Base-by-base conservation (phyloP, 2,888 invertebrate species). In the Lysandra coridon region DNA sequence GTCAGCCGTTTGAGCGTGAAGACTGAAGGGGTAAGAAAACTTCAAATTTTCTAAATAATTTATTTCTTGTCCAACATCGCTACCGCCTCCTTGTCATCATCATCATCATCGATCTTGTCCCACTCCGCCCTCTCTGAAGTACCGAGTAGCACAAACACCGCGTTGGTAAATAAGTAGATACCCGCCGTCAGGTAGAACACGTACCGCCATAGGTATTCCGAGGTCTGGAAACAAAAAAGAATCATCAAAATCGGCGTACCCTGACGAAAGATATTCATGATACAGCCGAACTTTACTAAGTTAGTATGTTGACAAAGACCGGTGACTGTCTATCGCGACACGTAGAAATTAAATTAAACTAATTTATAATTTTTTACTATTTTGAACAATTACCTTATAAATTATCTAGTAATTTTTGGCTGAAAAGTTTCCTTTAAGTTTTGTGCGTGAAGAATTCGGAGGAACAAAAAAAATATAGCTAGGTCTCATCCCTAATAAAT, bases 161-260 rank as follows among this genome's bases (percentile, higher is more conserved):
- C 87, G 84, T 97, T 96, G 2, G 97, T 96, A 10, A 96, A 84
- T 37, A 97, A 89, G 84, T 97, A 97, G 30, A 97, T 89, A 0
- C 93, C 95, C 1, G 97, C 96, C 0, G 97, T 95, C 33, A 97
- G 92, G 84, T 96, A 96, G 91, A 98, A 98, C 2, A 97, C 96
- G 76, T 95, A 93, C 79, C 96, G 95, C 98, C 98, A 98, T 82
- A 97, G 95, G 33, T 87, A 83, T 77, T 95, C 94, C 84, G 96
- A 92, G 74, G 92, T 91, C 97, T 97, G 90, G 62, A 93, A 49
- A 93, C 81, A 62, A 40, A 75, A 62, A 23, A 23, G 2, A 62
- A 6, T 17, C 0, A 4, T 57, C 17, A 17, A 64, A 64, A 64
- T 23, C 1, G 23, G n/a, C 1, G 4, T 1, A 60, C 23, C 23